Conservation (phyloP, 2,888 invertebrate species). For the Tenodera sinensis region DNA sequence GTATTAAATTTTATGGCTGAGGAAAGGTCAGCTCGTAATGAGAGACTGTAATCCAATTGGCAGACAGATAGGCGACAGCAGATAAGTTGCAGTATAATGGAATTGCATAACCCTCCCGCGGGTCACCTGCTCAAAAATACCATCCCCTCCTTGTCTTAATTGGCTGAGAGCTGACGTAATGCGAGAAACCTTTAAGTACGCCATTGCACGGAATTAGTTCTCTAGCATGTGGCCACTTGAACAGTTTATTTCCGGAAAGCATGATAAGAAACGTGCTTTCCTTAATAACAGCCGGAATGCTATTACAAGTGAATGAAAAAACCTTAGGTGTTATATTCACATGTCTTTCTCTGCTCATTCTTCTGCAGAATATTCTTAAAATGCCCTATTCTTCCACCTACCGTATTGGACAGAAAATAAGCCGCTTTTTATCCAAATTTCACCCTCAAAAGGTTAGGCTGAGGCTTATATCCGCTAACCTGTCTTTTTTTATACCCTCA, state of each 20-base stretch:
- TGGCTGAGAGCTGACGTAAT: slow-evolving; percentile 14
- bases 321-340: too few species aligned
- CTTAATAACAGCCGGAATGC: neutral
- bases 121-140: neutral
- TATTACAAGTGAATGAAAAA: neutral
- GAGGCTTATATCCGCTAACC: too few species aligned
- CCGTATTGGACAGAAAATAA: too few species aligned
- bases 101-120: slow-evolving; percentile 1
- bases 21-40: neutral
- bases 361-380: too few species aligned
- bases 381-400: too few species aligned
- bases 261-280: neutral
- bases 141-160: slow-evolving; percentile 3
- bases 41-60: neutral
- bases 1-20: neutral
- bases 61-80: neutral
- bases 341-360: too few species aligned
- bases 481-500: too few species aligned
- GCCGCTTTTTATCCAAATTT: too few species aligned
- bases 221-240: neutral
- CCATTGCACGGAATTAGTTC: neutral
- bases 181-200: neutral
- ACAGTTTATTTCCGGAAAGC: neutral
- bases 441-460: too few species aligned
- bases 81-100: neutral